Base-by-base conservation (phyloP, 2,888 invertebrate species). In the Eristalinus aeneus region DNA sequence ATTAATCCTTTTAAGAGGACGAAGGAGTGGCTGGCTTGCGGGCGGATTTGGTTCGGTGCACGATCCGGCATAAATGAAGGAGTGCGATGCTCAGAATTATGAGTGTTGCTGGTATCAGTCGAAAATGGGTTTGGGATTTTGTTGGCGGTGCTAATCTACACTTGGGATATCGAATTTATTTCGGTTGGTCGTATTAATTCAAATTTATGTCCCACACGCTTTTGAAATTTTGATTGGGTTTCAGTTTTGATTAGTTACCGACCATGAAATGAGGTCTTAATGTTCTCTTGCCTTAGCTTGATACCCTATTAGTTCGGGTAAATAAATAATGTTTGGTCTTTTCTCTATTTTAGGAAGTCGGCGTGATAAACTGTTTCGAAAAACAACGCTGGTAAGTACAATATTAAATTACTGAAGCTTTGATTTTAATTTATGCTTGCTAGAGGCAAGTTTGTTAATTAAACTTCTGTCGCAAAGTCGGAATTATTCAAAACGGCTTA, bases 1-100 rank as follows among this genome's bases (percentile, higher is more conserved):
- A 79, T 71, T 67, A 75, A 79, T 84, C 79, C 71, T 79, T 79
- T 78, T 83, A 69, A 64, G 46, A 72, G 56, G 56, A 32, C 53
- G 60, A 23, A 60, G 22, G 60, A 56, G 56, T 22, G 56, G 23
- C 22, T 46, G 16, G n/a, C 9, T 54, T 23, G n/a, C 23, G 36
- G 63, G 27, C 34, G 39, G n/a, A 20, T 39, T 23, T 31, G 23
- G 58, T 5, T 56, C 12, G 23, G 22, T 11, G 12, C 8, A 12
- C 23, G 56, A 22, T 10, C 22, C 11, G 23, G 23, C 23, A 22
- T 22, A 23, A 27, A 22, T 56, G 56, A 27, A 11, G 23, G 23
- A 56, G 23, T 12, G 23, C 36, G 65, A 65, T 71, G 65, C 71
- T 54, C 65, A 32, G 39, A 81, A 81, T 75, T 75, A 65, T 80